Percentiles rank a stretch among this genome's conserved stretches.
Evolutionary conservation across 1,140 invertebrate genomes (phyloP).

Genomic region (Tetramorium simillimum): DNA sequence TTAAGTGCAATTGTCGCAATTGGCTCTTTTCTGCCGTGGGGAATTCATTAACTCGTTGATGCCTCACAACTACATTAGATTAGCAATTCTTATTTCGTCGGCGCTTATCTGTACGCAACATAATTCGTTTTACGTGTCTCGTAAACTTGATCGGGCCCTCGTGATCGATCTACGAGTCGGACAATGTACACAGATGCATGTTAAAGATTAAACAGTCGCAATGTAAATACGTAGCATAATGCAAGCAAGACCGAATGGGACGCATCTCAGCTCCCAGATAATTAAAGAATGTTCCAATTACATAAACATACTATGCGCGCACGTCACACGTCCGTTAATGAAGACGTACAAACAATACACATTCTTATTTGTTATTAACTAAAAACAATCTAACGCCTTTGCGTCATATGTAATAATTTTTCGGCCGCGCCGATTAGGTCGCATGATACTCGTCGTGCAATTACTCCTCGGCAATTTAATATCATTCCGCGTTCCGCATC

Average conservation of each 20-base stretch:
- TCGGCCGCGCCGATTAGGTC: not conserved
- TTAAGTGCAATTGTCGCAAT: not conserved
- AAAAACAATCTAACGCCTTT: not conserved
- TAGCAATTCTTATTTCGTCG: constrained; percentile 40
- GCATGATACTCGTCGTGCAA: not conserved
- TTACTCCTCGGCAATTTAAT: not conserved
- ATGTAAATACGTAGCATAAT: too few species aligned
- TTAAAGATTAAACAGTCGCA: not conserved
- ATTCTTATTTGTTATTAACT: not conserved
- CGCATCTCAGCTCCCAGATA: not conserved
- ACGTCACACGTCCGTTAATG: not conserved
- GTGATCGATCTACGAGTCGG: not conserved
- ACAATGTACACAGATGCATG: not conserved
- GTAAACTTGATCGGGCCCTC: constrained; percentile 3
- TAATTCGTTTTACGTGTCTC: constrained; percentile 45
- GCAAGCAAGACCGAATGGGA: not conserved
- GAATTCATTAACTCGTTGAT: constrained; percentile 27
- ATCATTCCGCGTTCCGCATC: not conserved
- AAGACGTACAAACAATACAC: not conserved
- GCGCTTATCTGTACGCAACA: constrained; percentile 33
- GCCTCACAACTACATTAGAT: constrained; percentile 25
- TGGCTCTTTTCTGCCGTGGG: not conserved
- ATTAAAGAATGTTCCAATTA: not conserved
- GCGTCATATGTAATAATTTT: not conserved
- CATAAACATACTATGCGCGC: not conserved